Percentiles rank a stretch among this genome's conserved stretches.
Conservation (phyloP, 2,113 vertebrate species). For the Ophiodon elongatus region DNA sequence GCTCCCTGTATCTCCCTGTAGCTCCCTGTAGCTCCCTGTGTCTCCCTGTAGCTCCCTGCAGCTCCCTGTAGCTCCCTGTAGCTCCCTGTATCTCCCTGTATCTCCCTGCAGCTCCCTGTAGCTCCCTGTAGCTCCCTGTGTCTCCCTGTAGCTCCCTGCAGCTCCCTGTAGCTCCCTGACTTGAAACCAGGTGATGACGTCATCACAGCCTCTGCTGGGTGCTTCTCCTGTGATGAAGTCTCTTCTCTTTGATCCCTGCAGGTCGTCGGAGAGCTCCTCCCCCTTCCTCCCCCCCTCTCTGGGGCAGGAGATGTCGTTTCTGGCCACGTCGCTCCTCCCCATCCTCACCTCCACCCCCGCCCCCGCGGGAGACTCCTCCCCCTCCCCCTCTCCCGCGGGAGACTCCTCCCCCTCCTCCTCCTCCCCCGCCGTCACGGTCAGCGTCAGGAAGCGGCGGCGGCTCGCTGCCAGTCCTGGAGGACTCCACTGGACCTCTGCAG, state of each 20-base stretch:
- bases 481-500: conserved; percentile 86
- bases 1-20: too few species aligned
- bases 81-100: too few species aligned
- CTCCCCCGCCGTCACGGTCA: conserved; percentile 65
- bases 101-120: too few species aligned
- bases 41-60: too few species aligned
- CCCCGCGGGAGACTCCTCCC: conserved; percentile 63
- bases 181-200: too few species aligned
- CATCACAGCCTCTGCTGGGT: too few species aligned
- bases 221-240: background rate
- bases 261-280: conserved; percentile 64
- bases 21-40: too few species aligned
- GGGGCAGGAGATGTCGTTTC: conserved; percentile 56
- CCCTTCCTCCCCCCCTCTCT: conserved; percentile 61
- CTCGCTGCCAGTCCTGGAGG: conserved; percentile 85
- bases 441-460: conserved; percentile 81
- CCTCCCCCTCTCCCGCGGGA: conserved; percentile 43
- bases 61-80: too few species aligned
- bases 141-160: too few species aligned
- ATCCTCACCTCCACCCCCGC: conserved; percentile 72
- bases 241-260: conserved; percentile 27
- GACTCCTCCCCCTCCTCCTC: conserved; percentile 49
- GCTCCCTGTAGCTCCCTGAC: too few species aligned
- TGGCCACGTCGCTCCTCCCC: conserved; percentile 64
- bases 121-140: too few species aligned